A percentile compares a stretch with the other conserved stretches of the same genome.
phyloP scores from a whole-genome alignment of 2,888 invertebrate genomes.

The Hylaea fasciaria region DNA sequence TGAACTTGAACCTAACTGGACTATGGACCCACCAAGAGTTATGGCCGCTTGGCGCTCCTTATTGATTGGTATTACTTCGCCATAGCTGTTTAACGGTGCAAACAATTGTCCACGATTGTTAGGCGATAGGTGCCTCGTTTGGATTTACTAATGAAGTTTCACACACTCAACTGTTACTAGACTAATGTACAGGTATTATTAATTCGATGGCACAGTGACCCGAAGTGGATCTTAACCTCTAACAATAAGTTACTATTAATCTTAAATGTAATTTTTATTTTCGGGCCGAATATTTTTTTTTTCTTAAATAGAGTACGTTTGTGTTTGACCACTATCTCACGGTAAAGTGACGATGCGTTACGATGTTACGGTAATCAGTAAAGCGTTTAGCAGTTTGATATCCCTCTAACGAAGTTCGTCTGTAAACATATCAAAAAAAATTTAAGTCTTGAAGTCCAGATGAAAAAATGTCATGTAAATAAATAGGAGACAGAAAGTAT shows the following conservation, averaged over 20 bases:
- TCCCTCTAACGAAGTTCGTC: too few relatives aligned
- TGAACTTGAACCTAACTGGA: constrained; percentile 25
- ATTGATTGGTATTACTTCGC: constrained; percentile 18
- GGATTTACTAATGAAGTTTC: constrained; percentile 14
- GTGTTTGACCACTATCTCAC: too few relatives aligned
- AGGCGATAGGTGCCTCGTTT: neutral
- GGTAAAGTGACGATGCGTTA: too few relatives aligned
- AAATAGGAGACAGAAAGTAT: neutral
- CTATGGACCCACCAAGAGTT: constrained; percentile 21
- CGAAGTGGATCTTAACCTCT: neutral
- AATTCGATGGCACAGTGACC: constrained; percentile 2
- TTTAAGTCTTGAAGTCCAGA: too few relatives aligned
- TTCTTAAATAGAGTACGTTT: too few relatives aligned
- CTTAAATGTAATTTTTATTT: too few relatives aligned
- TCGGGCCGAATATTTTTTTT: too few relatives aligned
- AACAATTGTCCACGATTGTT: constrained; percentile 22
- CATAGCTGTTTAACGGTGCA: constrained; percentile 21
- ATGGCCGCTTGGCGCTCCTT: constrained; percentile 23
- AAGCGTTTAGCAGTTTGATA: too few relatives aligned
- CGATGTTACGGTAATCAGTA: too few relatives aligned
- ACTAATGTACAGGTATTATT: neutral
- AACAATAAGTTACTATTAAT: too few relatives aligned
- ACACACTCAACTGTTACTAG: neutral
- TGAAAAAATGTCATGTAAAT: too few relatives aligned
- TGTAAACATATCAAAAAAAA: too few relatives aligned